A percentile compares a stretch with the other conserved stretches of the same genome.
phyloP scores from a whole-genome alignment of 2,113 vertebrate genomes.

The Vombatus ursinus region DNA sequence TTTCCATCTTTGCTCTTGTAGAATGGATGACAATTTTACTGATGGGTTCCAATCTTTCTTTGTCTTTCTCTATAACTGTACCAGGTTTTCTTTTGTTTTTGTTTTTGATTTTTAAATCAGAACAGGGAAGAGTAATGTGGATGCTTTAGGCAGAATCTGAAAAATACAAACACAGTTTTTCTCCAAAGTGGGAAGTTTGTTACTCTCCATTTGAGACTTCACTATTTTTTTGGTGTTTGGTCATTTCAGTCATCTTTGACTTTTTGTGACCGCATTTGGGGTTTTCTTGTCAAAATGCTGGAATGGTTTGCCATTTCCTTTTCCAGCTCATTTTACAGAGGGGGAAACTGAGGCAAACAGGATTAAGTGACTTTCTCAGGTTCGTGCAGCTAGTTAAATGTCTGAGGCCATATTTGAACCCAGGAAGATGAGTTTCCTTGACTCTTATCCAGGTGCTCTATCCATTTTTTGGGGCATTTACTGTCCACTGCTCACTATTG shows the following conservation, averaged over 20 bases:
- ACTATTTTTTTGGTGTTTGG: no score
- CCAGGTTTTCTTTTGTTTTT: no score
- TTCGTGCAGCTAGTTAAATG: neutral
- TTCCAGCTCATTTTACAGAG: neutral
- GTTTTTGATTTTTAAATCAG: no score
- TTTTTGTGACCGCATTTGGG: no score
- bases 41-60: neutral
- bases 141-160: neutral
- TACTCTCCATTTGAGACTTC: neutral
- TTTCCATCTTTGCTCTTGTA: neutral
- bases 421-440: neutral
- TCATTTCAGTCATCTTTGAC: no score
- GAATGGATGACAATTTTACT: neutral
- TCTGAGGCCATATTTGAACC: neutral
- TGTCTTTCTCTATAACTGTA: neutral
- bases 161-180: neutral
- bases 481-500: no score
- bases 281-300: no score
- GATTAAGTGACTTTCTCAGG: neutral
- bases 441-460: neutral
- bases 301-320: neutral
- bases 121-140: neutral
- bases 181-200: neutral
- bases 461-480: neutral
- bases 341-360: neutral